Percentiles rank a stretch among this genome's conserved stretches.
Conservation (phyloP, 2,113 vertebrate species). For the Prunella fulvescens region DNA sequence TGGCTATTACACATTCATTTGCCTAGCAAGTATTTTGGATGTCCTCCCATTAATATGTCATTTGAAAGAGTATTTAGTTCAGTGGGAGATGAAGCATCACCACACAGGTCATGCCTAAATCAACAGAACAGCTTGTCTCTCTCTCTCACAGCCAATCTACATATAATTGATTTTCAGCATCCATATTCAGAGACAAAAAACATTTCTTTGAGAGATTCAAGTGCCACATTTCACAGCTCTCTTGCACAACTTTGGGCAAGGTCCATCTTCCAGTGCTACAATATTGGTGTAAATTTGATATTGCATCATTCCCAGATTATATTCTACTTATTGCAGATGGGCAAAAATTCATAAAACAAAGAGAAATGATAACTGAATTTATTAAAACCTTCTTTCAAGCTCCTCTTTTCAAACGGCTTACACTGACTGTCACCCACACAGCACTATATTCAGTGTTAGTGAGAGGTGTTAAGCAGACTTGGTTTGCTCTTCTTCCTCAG, state of each 20-base stretch:
- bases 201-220: background rate
- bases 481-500: background rate
- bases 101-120: conserved; percentile 66
- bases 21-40: conserved; percentile 61
- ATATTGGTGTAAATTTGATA: background rate
- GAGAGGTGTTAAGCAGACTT: background rate
- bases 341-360: background rate
- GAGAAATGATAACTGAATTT: background rate
- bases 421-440: background rate
- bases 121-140: conserved; percentile 65
- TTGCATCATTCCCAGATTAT: background rate
- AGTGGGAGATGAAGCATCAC: conserved; percentile 56
- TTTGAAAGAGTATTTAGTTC: conserved; percentile 67
- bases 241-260: background rate
- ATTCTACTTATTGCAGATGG: background rate
- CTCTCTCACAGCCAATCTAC: conserved; percentile 59
- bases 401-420: background rate
- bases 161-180: conserved; percentile 65
- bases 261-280: background rate
- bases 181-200: conserved; percentile 28
- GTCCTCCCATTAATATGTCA: conserved; percentile 61
- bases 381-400: background rate
- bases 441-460: background rate
- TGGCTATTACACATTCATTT: conserved; percentile 60
- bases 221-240: conserved; percentile 40